Evolutionary conservation across 2,113 vertebrate genomes (phyloP), one percentile per base, ranked within the genome.

Genomic region (Xenus cinereus): DNA sequence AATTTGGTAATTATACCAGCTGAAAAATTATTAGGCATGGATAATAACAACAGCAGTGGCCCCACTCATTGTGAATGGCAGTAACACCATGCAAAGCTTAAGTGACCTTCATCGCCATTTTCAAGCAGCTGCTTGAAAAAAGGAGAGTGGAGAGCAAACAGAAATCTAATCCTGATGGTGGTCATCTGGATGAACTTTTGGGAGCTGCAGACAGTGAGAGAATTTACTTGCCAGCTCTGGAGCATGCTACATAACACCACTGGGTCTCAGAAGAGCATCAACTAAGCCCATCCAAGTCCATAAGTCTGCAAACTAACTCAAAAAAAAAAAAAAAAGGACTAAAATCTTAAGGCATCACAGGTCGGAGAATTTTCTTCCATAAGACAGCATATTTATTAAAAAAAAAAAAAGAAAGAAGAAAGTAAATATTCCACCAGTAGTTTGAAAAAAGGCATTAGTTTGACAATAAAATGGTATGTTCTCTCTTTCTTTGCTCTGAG

Each of bases 251-350:
- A 7, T 30, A 73, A 37, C 35, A 53, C 27, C 9, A 2, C 21
- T 23, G 35, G 35, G 17, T 73, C 59, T 45, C 26, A 66, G 24
- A 7, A 73, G 45, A 56, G 23, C 3, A 2, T 21, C 32, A 74
- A 0, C 32, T 50, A 78, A n/a, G 12, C 48, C 48, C 3, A 1
- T 54, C 56, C 5, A 5, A 48, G 32, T 30, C n/a, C 3, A 0
- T 48, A 67, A 45, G 15, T 50, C 67, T 73, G 46, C 53, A 83
- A 67, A 72, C 14, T 62, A 83, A 78, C 46, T 16, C 48, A 4
- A 14, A n/a, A 37, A 63, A 64, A 53, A 32, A 16, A 53, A 53
- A 59, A 56, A 64, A 43, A 30, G 26, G 45, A 62, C 28, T 27
- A 74, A 87, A 73, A 63, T 32, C 37, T 57, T 46, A 63, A 45